Evolutionary conservation across 2,797 vertebrate species (phyloP).

Genomic region (Morus bassanus): DNA sequence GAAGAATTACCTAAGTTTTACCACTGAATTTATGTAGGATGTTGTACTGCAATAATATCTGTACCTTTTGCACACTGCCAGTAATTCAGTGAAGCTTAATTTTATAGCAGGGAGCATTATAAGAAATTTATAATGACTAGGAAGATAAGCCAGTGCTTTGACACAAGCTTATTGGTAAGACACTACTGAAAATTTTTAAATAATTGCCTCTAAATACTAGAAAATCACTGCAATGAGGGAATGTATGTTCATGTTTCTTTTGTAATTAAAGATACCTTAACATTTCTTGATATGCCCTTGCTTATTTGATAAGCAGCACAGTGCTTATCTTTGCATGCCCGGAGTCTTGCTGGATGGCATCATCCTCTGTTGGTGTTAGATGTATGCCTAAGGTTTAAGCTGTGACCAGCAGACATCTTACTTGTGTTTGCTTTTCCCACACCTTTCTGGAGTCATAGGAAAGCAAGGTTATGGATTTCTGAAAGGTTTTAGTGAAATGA

Average conservation of each 20-base stretch:
- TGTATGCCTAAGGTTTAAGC: background rate
- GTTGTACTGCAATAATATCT: background rate
- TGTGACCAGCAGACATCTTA: background rate
- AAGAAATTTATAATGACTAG: background rate
- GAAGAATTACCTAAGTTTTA: background rate
- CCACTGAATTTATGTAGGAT: background rate
- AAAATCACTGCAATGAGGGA: background rate
- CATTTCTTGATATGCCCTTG: background rate
- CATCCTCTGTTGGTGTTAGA: fast-evolving
- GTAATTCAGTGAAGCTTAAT: background rate
- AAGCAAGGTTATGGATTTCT: background rate
- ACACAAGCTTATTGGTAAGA: background rate
- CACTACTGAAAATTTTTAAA: background rate
- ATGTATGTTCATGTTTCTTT: background rate
- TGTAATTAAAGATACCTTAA: background rate
- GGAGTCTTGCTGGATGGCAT: background rate
- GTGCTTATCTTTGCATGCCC: background rate
- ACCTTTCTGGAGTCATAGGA: background rate
- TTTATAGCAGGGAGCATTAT: background rate
- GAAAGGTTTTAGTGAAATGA: background rate
- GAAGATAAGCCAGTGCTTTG: background rate
- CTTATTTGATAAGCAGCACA: background rate
- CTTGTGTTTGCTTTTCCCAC: background rate
- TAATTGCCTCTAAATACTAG: background rate
- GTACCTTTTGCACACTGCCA: background rate